Conservation (phyloP, 1,140 invertebrate genomes). For the Arctopsyche grandis region DNA sequence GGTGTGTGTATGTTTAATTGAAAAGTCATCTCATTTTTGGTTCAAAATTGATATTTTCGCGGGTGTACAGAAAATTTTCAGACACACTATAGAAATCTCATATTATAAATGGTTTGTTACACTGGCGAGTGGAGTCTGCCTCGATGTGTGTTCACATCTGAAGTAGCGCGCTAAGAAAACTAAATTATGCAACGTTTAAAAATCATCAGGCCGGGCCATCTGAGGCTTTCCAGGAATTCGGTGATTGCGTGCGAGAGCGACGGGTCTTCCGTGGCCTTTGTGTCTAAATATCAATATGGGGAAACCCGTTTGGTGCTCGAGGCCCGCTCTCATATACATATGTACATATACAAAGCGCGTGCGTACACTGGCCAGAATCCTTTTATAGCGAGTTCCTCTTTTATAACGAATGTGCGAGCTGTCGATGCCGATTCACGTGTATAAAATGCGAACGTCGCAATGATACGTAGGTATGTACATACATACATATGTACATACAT, state of each 20-base stretch:
- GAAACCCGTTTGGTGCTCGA: neutral
- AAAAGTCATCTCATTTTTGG: no score
- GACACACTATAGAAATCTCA: no score
- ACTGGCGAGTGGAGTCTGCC: no score
- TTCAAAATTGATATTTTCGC: no score
- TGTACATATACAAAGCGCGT: neutral
- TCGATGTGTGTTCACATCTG: no score
- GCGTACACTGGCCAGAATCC: neutral
- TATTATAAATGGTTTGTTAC: no score
- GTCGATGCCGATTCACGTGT: neutral
- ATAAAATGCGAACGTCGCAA: neutral
- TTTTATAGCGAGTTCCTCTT: neutral
- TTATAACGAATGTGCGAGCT: neutral
- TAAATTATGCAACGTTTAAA: constrained; percentile 10
- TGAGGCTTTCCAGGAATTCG: constrained; percentile 33
- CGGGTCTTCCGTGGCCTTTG: neutral
- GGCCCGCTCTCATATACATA: neutral
- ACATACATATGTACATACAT: no score
- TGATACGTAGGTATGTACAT: no score
- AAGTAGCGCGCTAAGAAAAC: no score
- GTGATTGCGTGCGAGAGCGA: neutral
- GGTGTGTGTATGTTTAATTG: no score
- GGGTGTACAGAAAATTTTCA: no score
- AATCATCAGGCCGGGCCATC: constrained; percentile 3
- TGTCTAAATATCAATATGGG: constrained; percentile 14